phyloP scores from a whole-genome alignment of 2,888 invertebrate species.

The Mallateleia sp. region DNA sequence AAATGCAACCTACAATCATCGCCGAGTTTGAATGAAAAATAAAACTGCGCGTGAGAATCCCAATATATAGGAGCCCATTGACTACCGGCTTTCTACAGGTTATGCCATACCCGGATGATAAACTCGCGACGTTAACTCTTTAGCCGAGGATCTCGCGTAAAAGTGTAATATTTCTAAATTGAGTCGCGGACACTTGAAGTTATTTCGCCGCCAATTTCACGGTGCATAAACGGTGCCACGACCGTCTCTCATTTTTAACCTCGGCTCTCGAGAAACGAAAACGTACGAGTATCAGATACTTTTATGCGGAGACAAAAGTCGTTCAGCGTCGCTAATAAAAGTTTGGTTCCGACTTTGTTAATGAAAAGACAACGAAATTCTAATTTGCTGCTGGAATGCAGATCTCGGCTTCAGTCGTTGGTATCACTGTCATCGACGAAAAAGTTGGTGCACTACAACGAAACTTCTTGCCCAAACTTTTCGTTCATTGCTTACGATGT shows the following conservation, averaged over 20 bases:
- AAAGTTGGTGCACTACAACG: neutral
- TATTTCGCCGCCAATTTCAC: conserved; percentile 40
- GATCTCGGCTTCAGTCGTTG: neutral
- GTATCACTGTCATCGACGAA: neutral
- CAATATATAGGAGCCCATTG: conserved; percentile 26
- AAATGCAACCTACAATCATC: too few species aligned
- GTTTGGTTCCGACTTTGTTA: neutral
- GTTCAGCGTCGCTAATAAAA: neutral
- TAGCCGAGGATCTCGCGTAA: conserved; percentile 17
- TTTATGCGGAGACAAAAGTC: neutral
- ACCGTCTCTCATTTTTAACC: conserved; percentile 17
- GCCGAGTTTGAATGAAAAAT: too few species aligned
- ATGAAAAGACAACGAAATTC: neutral
- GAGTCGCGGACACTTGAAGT: conserved; percentile 36
- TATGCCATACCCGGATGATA: conserved; percentile 29
- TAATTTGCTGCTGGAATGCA: neutral
- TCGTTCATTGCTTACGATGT: conserved; percentile 39
- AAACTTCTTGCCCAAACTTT: conserved; percentile 42
- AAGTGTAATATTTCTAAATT: conserved; percentile 50
- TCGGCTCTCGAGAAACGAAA: conserved; percentile 3
- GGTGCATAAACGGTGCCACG: conserved; percentile 26
- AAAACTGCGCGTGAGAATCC: conserved; percentile 29
- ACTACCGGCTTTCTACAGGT: conserved; percentile 47
- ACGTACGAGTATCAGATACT: conserved; percentile 1
- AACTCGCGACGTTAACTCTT: conserved; percentile 29